A percentile compares a stretch with the other conserved stretches of the same genome.
phyloP scores from a whole-genome alignment of 2,113 vertebrate genomes.

The Saguinus midas region DNA sequence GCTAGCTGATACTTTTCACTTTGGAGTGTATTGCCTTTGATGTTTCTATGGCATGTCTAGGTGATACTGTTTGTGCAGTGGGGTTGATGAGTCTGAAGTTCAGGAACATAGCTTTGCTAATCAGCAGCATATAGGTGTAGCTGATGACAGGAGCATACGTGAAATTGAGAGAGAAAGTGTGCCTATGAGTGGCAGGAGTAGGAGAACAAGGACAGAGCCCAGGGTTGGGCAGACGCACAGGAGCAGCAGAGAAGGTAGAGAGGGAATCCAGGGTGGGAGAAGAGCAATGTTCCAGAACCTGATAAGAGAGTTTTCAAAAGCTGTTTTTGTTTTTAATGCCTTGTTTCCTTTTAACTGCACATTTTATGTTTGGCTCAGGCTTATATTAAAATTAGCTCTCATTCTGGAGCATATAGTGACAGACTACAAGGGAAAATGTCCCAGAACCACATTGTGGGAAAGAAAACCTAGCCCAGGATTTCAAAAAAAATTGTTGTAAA shows the following conservation, averaged over 20 bases:
- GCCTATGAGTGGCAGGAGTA: background rate
- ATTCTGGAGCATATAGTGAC: slow-evolving; percentile 1
- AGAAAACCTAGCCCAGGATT: slow-evolving; percentile 21
- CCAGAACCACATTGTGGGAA: background rate
- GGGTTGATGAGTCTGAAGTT: background rate
- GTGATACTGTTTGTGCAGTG: background rate
- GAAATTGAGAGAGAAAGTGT: background rate
- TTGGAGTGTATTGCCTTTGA: background rate
- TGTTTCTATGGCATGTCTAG: background rate
- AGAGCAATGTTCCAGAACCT: fast-evolving
- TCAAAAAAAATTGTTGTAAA: slow-evolving; percentile 19
- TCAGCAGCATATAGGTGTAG: background rate
- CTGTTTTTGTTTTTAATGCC: slow-evolving; percentile 7
- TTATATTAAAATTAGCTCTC: slow-evolving; percentile 40
- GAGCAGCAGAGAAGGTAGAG: background rate
- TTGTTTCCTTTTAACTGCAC: slow-evolving; percentile 21
- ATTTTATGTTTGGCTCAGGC: slow-evolving; percentile 43
- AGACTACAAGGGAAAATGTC: slow-evolving; percentile 37
- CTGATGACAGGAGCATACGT: background rate
- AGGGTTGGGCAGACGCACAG: background rate
- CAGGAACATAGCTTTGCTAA: background rate
- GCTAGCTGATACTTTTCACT: background rate
- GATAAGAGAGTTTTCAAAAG: background rate
- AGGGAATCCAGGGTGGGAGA: background rate
- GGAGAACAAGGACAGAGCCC: background rate